Conservation (phyloP, 2,113 vertebrate genomes). For the human region GRCh38 chr13:88012001-88012500, state of each 20-base stretch:
- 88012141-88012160: neutral
- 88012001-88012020: neutral
- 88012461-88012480: neutral
- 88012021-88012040: neutral
- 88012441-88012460: neutral
- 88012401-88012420: neutral
- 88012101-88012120: neutral
- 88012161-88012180: neutral
- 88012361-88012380: neutral
- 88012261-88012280: neutral
- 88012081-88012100: neutral
- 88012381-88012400: neutral
- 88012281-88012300: neutral
- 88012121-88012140: neutral
- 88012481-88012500: neutral
- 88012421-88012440: neutral
- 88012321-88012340: neutral
- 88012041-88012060: neutral
- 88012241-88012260: neutral
- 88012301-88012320: neutral
- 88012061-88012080: neutral
- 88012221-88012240: neutral
- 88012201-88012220: neutral
- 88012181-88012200: neutral
- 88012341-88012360: neutral